phyloP scores from a whole-genome alignment of 1,140 invertebrate genomes.

The Aphis gossypii region DNA sequence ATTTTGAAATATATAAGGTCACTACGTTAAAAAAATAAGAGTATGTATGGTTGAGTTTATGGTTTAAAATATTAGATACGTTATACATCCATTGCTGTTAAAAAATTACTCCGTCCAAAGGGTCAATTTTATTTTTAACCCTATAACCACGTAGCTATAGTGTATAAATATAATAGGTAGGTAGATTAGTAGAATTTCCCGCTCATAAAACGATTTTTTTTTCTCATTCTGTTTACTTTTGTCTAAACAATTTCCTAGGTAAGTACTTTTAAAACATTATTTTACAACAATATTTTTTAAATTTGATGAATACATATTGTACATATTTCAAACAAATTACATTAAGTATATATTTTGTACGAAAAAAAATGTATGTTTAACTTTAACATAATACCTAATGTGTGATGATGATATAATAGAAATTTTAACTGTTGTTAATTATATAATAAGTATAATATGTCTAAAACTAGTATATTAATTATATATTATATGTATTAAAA shows the following conservation, averaged over 20 bases:
- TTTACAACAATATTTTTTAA: background rate
- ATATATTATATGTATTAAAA: background rate
- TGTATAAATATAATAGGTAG: background rate
- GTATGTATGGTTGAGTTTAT: background rate
- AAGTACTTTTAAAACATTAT: background rate
- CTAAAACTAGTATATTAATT: too few species aligned
- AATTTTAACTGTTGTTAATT: background rate
- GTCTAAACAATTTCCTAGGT: background rate
- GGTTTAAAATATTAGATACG: background rate
- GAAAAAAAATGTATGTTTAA: background rate
- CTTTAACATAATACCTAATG: background rate
- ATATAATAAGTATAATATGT: background rate
- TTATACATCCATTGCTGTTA: background rate
- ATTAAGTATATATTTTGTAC: background rate
- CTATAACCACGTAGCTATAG: background rate
- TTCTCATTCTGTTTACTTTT: background rate
- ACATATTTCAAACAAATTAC: background rate
- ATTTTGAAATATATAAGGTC: background rate
- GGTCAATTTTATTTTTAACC: background rate
- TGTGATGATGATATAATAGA: background rate
- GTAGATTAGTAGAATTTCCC: background rate
- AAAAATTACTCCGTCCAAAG: background rate
- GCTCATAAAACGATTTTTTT: background rate
- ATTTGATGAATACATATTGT: background rate
- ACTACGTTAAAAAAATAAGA: background rate